Conservation (phyloP, 2,888 invertebrate genomes). For the Drosophila infuscata region DNA sequence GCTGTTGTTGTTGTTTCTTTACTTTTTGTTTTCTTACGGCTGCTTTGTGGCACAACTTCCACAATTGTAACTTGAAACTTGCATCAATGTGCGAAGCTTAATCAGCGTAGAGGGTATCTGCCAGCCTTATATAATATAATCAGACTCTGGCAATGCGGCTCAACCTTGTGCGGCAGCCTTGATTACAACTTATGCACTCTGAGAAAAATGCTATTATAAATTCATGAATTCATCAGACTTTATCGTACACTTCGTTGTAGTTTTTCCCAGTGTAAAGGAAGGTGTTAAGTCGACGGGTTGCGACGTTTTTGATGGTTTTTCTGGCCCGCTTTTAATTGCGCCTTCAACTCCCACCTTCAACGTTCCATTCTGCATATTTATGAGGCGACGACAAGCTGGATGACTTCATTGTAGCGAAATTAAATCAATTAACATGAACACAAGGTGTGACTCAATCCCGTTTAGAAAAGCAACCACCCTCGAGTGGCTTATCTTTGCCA, state of each 20-base stretch:
- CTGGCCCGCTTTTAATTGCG: conserved; percentile 3
- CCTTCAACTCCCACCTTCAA: conserved; percentile 10
- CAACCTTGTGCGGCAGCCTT: conserved; percentile 33
- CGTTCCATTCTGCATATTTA: conserved; percentile 60
- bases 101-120: conserved; percentile 35
- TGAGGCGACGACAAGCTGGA: conserved; percentile 60
- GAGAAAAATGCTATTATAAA: neutral
- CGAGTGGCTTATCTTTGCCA: conserved; percentile 44
- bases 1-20: conserved; percentile 23
- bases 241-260: neutral
- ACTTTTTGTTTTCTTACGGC: conserved; percentile 31
- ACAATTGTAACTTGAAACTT: conserved; percentile 58
- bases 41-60: conserved; percentile 43
- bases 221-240: neutral
- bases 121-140: conserved; percentile 58
- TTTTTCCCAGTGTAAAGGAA: conserved; percentile 6
- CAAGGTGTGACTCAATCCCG: conserved; percentile 54
- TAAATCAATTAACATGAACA: conserved; percentile 75
- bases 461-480: conserved; percentile 1
- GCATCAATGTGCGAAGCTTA: conserved; percentile 54
- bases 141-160: conserved; percentile 36
- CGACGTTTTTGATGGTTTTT: neutral
- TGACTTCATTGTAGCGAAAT: conserved; percentile 78
- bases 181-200: conserved; percentile 17
- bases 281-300: conserved; percentile 23